Conservation (phyloP, 2,113 vertebrate genomes). For the Pandion haliaetus region DNA sequence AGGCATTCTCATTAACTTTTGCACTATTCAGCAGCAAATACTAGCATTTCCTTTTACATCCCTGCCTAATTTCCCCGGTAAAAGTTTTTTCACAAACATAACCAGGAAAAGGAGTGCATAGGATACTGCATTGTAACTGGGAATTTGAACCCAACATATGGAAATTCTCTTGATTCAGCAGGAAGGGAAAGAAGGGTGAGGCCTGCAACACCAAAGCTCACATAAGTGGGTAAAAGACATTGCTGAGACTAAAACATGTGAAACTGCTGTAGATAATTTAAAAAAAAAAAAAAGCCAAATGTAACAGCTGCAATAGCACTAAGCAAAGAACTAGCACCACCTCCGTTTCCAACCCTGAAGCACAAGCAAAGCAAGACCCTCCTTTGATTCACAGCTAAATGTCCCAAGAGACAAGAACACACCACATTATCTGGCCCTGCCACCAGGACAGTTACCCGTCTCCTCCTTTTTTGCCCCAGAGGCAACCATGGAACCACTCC, state of each 20-base stretch:
- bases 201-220: not conserved
- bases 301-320: not conserved
- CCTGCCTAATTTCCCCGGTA: not conserved
- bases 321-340: not conserved
- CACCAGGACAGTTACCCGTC: not conserved
- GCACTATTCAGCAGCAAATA: not conserved
- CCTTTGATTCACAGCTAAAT: not conserved
- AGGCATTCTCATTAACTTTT: not conserved
- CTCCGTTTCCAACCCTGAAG: not conserved
- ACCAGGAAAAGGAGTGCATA: not conserved
- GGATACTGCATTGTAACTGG: not conserved
- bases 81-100: not conserved
- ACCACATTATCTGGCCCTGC: not conserved
- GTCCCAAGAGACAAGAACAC: not conserved
- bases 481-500: conserved; percentile 79
- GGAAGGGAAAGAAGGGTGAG: not conserved
- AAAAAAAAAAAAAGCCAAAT: not conserved
- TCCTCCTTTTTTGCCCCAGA: conserved; percentile 48
- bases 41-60: not conserved
- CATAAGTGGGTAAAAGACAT: not conserved
- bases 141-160: not conserved
- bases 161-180: not conserved
- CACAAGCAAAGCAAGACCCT: not conserved
- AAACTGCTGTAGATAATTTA: not conserved
- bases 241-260: not conserved